Evolutionary conservation across 2,888 invertebrate genomes (phyloP).

Genomic region (Morpho deidamia): DNA sequence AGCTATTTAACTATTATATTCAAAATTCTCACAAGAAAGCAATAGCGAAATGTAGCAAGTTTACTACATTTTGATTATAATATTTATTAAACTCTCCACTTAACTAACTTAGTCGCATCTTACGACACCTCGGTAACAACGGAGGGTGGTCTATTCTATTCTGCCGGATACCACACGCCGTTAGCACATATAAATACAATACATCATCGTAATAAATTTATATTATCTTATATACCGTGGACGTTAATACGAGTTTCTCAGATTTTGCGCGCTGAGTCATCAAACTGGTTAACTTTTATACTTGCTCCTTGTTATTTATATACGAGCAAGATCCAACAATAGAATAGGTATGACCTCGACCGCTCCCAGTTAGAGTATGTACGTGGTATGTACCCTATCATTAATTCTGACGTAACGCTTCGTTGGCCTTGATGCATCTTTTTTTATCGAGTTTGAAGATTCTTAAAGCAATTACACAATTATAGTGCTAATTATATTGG

Average conservation of each 20-base stretch:
- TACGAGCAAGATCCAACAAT: constrained; percentile 46
- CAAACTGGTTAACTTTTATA: constrained; percentile 21
- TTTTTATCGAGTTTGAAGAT: constrained; percentile 23
- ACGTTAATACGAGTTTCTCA: constrained; percentile 2
- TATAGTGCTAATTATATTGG: too few relatives aligned
- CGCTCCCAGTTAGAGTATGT: constrained; percentile 37
- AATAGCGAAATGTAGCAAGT: too few relatives aligned
- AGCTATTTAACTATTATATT: too few relatives aligned
- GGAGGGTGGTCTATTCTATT: too few relatives aligned
- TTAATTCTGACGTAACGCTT: constrained; percentile 32
- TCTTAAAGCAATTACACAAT: constrained; percentile 18
- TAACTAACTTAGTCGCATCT: too few relatives aligned
- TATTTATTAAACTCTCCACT: too few relatives aligned
- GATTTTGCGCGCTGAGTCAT: constrained; percentile 22
- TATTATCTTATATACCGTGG: not conserved
- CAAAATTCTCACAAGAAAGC: too few relatives aligned
- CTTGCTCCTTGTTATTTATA: constrained; percentile 22
- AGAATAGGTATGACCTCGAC: constrained; percentile 67
- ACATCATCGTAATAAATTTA: not conserved
- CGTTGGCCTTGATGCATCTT: constrained; percentile 28
- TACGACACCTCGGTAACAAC: too few relatives aligned
- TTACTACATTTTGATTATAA: too few relatives aligned
- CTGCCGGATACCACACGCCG: too few relatives aligned
- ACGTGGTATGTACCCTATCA: constrained; percentile 26
- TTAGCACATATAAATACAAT: not conserved